Conservation (phyloP, 2,113 vertebrate species). For the Myotis davidii region DNA sequence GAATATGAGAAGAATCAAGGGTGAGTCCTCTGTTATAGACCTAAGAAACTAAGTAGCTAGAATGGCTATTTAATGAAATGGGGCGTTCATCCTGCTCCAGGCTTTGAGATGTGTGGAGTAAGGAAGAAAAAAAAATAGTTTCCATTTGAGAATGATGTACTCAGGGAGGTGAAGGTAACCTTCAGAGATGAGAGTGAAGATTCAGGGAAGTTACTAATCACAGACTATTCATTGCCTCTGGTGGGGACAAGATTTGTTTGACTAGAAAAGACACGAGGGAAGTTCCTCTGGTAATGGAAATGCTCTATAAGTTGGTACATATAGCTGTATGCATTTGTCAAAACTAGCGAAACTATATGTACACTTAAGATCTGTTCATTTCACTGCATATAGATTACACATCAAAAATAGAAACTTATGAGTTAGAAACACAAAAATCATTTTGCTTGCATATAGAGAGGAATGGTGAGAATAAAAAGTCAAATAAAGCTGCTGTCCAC, state of each 20-base stretch:
- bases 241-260: not conserved
- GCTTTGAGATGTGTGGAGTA: not conserved
- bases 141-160: not conserved
- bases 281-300: not conserved
- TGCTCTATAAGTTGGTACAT: not conserved
- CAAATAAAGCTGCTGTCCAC: not conserved
- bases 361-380: not conserved
- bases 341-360: not conserved
- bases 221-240: not conserved
- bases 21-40: not conserved
- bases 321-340: not conserved
- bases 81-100: not conserved
- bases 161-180: not conserved
- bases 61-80: not conserved
- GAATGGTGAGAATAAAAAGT: constrained; percentile 1
- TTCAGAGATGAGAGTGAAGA: not conserved
- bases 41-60: not conserved
- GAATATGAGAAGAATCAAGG: constrained; percentile 1
- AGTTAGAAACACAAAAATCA: not conserved
- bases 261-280: not conserved
- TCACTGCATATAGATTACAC: not conserved
- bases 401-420: not conserved
- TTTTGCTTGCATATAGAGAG: not conserved
- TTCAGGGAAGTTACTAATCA: not conserved
- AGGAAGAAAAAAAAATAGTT: not conserved